Evolutionary conservation across 2,113 vertebrate genomes (phyloP).

Genomic region (Triplophysa siluroides): DNA sequence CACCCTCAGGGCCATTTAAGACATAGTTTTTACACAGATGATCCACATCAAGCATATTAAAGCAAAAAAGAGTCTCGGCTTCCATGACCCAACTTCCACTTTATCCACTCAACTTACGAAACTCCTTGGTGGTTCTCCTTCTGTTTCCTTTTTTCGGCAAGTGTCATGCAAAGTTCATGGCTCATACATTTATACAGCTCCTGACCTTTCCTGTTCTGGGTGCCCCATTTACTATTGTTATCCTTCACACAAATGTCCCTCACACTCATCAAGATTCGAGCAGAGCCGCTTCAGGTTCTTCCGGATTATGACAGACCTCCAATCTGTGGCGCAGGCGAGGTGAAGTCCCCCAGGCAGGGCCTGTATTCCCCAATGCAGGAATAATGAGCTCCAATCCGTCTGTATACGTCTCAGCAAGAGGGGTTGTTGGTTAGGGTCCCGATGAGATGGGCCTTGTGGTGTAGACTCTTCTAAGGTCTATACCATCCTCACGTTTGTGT

Average conservation of each 20-base stretch:
- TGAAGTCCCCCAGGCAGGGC: conserved; percentile 40
- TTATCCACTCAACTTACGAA: not conserved
- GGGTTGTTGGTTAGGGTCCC: conserved; percentile 22
- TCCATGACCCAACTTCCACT: conserved; percentile 5
- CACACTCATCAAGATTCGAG: not conserved
- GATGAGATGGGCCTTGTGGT: conserved; percentile 6
- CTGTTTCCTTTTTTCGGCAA: not conserved
- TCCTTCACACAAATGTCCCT: conserved; percentile 30
- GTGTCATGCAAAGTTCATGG: conserved; percentile 25
- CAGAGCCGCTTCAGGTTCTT: conserved; percentile 7
- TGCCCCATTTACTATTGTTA: conserved; percentile 34
- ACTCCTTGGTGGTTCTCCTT: conserved; percentile 14
- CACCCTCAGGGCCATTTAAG: not conserved
- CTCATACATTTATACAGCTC: conserved; percentile 26
- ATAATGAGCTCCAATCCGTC: conserved; percentile 41
- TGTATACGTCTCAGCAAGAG: conserved; percentile 43
- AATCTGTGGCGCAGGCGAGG: not conserved
- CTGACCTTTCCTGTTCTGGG: conserved; percentile 22
- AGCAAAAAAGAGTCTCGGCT: not conserved
- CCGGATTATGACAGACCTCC: not conserved
- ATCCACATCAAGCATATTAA: not conserved
- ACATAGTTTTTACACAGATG: not conserved
- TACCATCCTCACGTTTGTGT: conserved; percentile 8
- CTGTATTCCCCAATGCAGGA: conserved; percentile 21
- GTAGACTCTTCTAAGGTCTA: conserved; percentile 34